Evolutionary conservation across 2,888 invertebrate species (phyloP), one percentile per base, ranked within the genome.

Genomic region (Leistus spinibarbis): DNA sequence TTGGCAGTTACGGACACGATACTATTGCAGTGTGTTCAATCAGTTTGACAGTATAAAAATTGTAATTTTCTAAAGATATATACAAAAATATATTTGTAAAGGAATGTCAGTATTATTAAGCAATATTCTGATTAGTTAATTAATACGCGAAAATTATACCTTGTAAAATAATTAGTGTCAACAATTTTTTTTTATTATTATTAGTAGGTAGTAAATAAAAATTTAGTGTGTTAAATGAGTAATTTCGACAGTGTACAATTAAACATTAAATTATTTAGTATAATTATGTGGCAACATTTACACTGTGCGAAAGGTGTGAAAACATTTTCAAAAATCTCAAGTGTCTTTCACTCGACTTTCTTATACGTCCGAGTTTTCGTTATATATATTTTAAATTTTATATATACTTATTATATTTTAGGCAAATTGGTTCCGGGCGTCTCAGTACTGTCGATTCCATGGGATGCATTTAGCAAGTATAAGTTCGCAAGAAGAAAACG

Each of bases 401-500:
- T 27, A 27, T 27, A 7, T 27, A 27, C 27, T 27, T 27, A 27
- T 27, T 27, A 27, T 9, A 80, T 88, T 90, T 13, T 89, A 96
- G 96, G 96, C 96, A 3, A 96, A 96, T 87, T 96, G 96, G 94
- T 96, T 93, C 87, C 92, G 95, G 85, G 95, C 96, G 22, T 92
- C 95, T 69, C 96, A 96, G 86, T 96, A 95, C 86, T 96, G 96
- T 85, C 89, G 96, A 77, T 96, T 95, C 87, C 96, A 96, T 85
- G 96, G 96, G 69, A 96, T 96, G 95, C 95, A 96, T 81, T 88
- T 96, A 81, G 95, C 96, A 16, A 95, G 95, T 82, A 94, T 96
- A 82, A 92, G 93, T 74, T 93, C 95, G 75, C 95, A 96, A 85
- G 95, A 95, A 83, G 95, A 96, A 86, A 96, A 96, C 83, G 94